phyloP scores from a whole-genome alignment of 2,113 vertebrate genomes.

The Triplophysa dalaica region DNA sequence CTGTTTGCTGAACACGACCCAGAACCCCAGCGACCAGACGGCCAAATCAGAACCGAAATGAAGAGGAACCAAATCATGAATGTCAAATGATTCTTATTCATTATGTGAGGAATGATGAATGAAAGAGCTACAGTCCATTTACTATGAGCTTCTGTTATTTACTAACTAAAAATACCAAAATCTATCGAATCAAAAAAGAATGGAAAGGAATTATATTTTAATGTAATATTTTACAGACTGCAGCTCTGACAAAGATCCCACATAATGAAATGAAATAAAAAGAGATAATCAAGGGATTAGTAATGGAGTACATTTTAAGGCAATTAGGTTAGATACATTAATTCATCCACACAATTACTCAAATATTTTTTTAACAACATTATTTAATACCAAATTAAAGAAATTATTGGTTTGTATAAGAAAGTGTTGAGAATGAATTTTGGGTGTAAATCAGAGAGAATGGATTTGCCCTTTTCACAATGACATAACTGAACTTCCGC shows the following conservation, averaged over 20 bases:
- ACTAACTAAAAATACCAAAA: background rate
- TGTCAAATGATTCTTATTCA: conserved; percentile 4
- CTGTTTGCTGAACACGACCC: conserved; percentile 49
- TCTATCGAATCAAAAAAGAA: background rate
- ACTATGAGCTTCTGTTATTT: too few relatives aligned
- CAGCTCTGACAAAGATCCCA: background rate
- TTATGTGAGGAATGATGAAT: background rate
- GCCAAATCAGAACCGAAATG: conserved; percentile 12
- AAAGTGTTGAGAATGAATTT: too few relatives aligned
- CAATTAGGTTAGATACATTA: background rate
- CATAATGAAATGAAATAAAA: background rate
- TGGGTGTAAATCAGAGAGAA: too few relatives aligned
- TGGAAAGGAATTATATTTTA: too few relatives aligned
- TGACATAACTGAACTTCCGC: too few relatives aligned
- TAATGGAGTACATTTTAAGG: background rate
- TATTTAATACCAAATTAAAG: background rate
- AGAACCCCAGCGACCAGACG: conserved; percentile 22
- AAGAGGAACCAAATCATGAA: conserved; percentile 25
- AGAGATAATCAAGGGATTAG: background rate
- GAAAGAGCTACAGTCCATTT: conserved; percentile 1
- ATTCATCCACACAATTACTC: background rate
- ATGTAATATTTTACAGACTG: background rate
- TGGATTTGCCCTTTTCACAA: too few relatives aligned
- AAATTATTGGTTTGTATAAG: background rate
- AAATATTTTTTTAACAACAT: background rate